Evolutionary conservation across 1,140 invertebrate species (phyloP), one percentile per base, ranked within the genome.

Genomic region (Drosophila chauvacae): DNA sequence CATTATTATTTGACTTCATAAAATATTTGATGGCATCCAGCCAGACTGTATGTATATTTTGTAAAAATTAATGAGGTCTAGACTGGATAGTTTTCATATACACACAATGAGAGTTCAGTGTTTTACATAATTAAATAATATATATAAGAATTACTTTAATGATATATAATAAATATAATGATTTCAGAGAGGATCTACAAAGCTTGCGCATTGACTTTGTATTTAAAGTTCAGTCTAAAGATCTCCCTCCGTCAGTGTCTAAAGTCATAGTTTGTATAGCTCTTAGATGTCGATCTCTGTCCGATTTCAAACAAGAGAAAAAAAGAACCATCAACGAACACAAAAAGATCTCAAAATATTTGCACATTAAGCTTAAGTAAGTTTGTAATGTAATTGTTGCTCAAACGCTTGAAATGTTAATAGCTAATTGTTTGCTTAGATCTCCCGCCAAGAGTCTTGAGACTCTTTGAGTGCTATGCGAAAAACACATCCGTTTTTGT

Each of bases 341-440:
- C 42, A 69, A 55, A 60, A 23, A 68, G 48, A 73, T 78, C 51
- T 45, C 57, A 55, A 87, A 83, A 86, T 86, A 88, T 87, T 88
- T 88, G 76, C 80, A 69, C 82, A 86, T 65, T 76, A 55, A 39
- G 47, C 56, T 50, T 59, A 77, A 83, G 60, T 82, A 61, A 68
- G 47, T 79, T 87, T 65, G 60, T 62, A 63, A 69, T 39, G 63
- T 59, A 63, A 65, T 47, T 62, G 80, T 63, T 81, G 72, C 53
- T 66, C 57, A 60, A 80, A 58, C 35, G 77, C 72, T 73, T 72
- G n/a, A 81, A 70, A 75, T 85, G 57, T 87, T 88, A 88, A 88
- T 88, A 88, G 80, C 84, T 83, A 88, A 87, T 88, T 87, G 84
- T 87, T 87, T 87, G 72, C 41, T 53, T 56, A 63, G 71, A 68